phyloP scores from a whole-genome alignment of 2,113 vertebrate species.

The Columba livia region DNA sequence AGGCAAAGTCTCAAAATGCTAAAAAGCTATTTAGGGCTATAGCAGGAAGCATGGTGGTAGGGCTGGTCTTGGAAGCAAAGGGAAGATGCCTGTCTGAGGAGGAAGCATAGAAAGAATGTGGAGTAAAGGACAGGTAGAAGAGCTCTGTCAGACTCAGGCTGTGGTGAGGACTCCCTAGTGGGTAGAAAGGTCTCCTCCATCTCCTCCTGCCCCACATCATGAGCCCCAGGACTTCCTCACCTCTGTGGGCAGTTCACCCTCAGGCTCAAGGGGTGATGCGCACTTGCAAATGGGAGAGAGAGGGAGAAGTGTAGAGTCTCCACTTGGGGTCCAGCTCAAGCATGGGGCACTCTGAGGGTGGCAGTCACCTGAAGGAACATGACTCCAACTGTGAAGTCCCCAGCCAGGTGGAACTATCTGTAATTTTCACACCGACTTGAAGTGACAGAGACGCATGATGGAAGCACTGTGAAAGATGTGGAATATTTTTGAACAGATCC shows the following conservation, averaged over 20 bases:
- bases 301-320: not conserved
- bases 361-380: not conserved
- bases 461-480: not conserved
- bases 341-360: not conserved
- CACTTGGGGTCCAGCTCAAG: not conserved
- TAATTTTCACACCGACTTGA: not conserved
- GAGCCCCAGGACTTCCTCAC: not conserved
- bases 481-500: not conserved
- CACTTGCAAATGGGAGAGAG: rapidly evolving
- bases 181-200: not conserved
- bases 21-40: not conserved
- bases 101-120: rapidly evolving
- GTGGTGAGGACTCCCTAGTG: not conserved
- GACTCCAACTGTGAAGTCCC: not conserved
- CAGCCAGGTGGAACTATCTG: not conserved
- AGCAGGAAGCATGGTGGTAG: not conserved
- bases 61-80: not conserved
- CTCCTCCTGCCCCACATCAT: not conserved
- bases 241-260: not conserved
- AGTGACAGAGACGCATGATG: not conserved
- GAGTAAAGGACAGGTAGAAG: not conserved
- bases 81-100: not conserved
- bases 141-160: not conserved
- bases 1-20: not conserved
- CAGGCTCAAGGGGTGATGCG: not conserved